phyloP scores from a whole-genome alignment of 2,797 vertebrate genomes.

The Coregonus suidteri region DNA sequence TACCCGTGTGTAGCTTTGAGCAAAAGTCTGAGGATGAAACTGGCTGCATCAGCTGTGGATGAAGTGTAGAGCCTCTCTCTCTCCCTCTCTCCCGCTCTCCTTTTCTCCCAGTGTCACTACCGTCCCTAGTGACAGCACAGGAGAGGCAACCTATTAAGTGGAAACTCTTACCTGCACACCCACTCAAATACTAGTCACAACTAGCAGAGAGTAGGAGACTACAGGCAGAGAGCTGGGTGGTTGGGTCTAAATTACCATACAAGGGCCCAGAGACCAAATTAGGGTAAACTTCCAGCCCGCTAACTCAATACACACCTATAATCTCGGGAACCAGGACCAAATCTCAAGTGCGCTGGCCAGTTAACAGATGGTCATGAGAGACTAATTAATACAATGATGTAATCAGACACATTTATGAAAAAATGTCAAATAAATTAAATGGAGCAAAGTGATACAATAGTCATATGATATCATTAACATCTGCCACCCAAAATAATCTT shows the following conservation, averaged over 20 bases:
- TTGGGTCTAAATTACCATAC: slow-evolving; percentile 32
- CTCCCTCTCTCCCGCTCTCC: slow-evolving; percentile 1
- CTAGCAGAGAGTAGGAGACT: slow-evolving; percentile 52
- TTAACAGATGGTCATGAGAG: background rate
- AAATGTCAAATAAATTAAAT: no score
- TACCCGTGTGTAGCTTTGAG: slow-evolving; percentile 49
- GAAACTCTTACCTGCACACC: slow-evolving; percentile 64
- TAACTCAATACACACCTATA: background rate
- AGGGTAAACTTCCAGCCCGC: no score
- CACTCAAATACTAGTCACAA: slow-evolving; percentile 31
- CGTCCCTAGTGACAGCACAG: slow-evolving; percentile 54
- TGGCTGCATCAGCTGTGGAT: slow-evolving; percentile 57
- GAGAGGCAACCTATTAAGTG: slow-evolving; percentile 59
- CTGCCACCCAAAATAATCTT: no score
- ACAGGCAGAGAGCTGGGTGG: slow-evolving; percentile 28
- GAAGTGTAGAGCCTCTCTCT: slow-evolving; percentile 55
- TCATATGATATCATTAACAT: background rate
- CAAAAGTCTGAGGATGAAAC: slow-evolving; percentile 2
- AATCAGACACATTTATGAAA: background rate
- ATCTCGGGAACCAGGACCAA: background rate
- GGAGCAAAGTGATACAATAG: background rate
- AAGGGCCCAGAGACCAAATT: background rate
- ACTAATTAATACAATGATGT: background rate
- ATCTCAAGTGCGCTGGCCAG: background rate
- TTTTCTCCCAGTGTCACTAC: slow-evolving; percentile 41